phyloP scores from a whole-genome alignment of 2,888 invertebrate genomes.

The Drosophila yooni region DNA sequence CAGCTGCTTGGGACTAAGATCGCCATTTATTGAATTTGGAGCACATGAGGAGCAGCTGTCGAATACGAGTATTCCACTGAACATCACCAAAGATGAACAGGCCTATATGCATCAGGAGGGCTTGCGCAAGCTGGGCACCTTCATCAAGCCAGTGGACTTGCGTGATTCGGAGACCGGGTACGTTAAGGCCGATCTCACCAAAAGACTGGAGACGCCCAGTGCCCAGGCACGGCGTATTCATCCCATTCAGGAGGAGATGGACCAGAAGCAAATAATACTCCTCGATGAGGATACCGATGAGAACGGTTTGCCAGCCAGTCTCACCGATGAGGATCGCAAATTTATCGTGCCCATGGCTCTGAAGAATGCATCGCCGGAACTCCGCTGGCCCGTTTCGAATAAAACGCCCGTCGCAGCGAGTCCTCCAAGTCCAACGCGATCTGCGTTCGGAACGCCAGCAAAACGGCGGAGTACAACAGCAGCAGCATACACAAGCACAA shows the following conservation, averaged over 20 bases:
- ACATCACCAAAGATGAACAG: constrained; percentile 84
- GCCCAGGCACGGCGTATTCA: constrained; percentile 74
- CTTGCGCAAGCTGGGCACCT: constrained; percentile 83
- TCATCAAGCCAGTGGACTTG: constrained; percentile 84
- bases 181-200: constrained; percentile 83
- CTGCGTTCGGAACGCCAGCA: constrained; percentile 39
- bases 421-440: constrained; percentile 50
- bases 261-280: constrained; percentile 84
- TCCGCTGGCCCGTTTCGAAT: constrained; percentile 60
- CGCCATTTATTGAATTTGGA: constrained; percentile 85
- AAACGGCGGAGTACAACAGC: constrained; percentile 52
- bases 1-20: constrained; percentile 84
- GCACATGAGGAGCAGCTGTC: constrained; percentile 83
- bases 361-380: constrained; percentile 83
- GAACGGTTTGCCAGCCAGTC: constrained; percentile 83
- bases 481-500: constrained; percentile 53
- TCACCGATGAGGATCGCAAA: constrained; percentile 84
- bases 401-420: constrained; percentile 49
- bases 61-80: constrained; percentile 84
- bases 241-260: constrained; percentile 85
- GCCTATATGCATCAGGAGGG: constrained; percentile 84
- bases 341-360: constrained; percentile 85
- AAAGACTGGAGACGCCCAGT: constrained; percentile 73
- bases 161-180: constrained; percentile 83
- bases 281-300: constrained; percentile 84